Base-by-base conservation (phyloP, 2,113 vertebrate species). In the Sphaerodactylus townsendi region DNA sequence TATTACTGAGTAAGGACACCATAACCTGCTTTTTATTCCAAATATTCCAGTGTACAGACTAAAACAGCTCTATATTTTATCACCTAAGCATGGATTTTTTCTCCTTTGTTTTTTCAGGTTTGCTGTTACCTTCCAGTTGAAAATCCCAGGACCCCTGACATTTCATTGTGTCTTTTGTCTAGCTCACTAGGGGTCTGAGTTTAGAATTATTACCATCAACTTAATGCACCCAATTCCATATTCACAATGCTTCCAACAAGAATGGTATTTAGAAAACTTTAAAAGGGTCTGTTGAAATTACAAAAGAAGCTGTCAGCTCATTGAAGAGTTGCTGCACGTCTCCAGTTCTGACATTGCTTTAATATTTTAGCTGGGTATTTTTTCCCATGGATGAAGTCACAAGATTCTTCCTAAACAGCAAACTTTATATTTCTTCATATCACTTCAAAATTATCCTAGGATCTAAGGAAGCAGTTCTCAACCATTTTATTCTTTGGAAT, bases 141-240 rank as follows among this genome's bases (percentile, higher is more conserved):
- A 93, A 90, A 90, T 94, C 89, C 88, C 88, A 92, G 87, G 90
- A 93, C 92, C 88, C 85, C 88, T 91, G 91, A 93, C 91, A 92
- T 89, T 93, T 94, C 92, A 92, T 94, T 94, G 89, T 93, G 90
- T 90, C 87, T 94, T 89, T 92, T 92, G 89, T 94, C 93, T 93
- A 94, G 92, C 89, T 92, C 89, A 88, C 88, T 86, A 92, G 89
- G 90, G 90, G 91, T 93, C 92, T 92, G 46, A 91, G 87, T 89
- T 92, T 91, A 92, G 90, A 93, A 94, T 94, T 84, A 91, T 92
- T 69, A 91, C 92, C 92, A 91, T 92, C 91, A 86, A 87, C 87
- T 90, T 93, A 91, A 91, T 93, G 87, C 86, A 90, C 93, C 91
- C 87, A 94, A 91, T 94, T 92, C 91, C 88, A 88, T 92, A 90